These are phyloP conservation scores for Alethe castanea DNA, from an alignment of 2,113 vertebrate genomes.

Conservation along the genomic window DNA sequence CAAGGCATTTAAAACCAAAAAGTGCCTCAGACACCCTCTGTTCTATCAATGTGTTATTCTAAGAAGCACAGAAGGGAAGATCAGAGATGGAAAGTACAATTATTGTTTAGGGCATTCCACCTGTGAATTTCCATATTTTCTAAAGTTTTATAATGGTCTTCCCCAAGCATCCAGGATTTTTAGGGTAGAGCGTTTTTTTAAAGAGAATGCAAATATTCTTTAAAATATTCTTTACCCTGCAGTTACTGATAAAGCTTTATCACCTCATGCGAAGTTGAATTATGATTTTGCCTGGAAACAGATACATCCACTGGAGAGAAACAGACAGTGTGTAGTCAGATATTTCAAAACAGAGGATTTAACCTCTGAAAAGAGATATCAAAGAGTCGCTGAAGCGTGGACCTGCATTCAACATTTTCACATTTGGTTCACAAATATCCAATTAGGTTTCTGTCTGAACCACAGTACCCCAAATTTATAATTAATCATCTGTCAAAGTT, in stretches of 20 bases:
- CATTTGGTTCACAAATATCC: conserved; percentile 66
- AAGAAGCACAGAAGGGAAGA: background rate
- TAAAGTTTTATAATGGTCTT: background rate
- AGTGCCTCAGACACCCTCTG: background rate
- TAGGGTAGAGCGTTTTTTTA: background rate
- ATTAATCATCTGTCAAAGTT: conserved; percentile 63
- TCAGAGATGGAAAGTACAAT: background rate
- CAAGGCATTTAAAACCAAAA: background rate
- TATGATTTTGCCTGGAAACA: conserved; percentile 7
- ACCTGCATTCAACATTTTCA: conserved; percentile 33
- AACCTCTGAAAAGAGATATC: conserved; percentile 66
- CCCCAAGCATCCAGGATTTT: background rate
- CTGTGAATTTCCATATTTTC: background rate
- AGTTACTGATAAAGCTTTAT: conserved; percentile 2
- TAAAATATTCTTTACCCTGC: background rate
- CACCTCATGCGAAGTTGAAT: background rate
- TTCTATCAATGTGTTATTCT: background rate
- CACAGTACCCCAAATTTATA: conserved; percentile 56
- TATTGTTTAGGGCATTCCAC: background rate
- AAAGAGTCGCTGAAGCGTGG: background rate
- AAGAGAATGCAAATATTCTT: background rate
- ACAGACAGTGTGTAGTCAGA: background rate
- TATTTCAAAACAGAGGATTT: conserved; percentile 37
- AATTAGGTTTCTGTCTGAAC: conserved; percentile 58
- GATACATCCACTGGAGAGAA: background rate